A percentile compares a stretch with the other conserved stretches of the same genome.
Evolutionary conservation across 2,888 invertebrate species (phyloP).

Genomic region (Rhamphomyia laevipes): DNA sequence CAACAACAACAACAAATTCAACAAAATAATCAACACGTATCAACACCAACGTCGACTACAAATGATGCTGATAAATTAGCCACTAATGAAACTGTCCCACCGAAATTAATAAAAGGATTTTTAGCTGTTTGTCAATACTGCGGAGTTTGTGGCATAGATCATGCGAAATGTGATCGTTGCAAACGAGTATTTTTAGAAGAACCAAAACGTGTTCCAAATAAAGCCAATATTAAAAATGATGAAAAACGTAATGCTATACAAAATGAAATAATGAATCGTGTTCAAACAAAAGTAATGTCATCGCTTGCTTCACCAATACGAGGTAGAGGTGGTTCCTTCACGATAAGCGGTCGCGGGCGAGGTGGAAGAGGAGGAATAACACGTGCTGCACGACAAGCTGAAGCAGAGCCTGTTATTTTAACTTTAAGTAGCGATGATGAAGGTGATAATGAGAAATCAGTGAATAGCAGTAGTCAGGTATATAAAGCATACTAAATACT

Average conservation of each 20-base stretch:
- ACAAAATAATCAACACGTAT: constrained; percentile 11
- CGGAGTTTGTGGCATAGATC: constrained; percentile 67
- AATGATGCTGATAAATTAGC: constrained; percentile 5
- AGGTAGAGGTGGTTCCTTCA: constrained; percentile 12
- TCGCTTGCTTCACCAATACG: constrained; percentile 14
- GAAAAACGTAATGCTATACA: not conserved
- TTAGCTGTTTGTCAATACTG: constrained; percentile 69
- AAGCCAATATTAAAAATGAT: constrained; percentile 7
- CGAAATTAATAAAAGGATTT: constrained; percentile 57
- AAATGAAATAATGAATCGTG: constrained; percentile 12
- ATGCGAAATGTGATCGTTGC: constrained; percentile 66
- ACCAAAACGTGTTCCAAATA: constrained; percentile 42
- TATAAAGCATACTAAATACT: no score
- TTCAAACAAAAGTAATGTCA: constrained; percentile 15
- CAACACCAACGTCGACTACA: constrained; percentile 7
- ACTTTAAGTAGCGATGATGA: constrained; percentile 59
- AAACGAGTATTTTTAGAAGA: constrained; percentile 58
- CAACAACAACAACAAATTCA: constrained; percentile 17
- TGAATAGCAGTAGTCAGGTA: not conserved
- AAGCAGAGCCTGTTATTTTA: constrained; percentile 55
- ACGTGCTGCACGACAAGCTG: constrained; percentile 41
- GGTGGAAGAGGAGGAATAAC: constrained; percentile 23
- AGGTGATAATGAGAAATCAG: constrained; percentile 20
- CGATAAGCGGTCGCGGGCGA: constrained; percentile 22
- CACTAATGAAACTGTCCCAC: constrained; percentile 42